Base-by-base conservation (phyloP, 2,797 vertebrate species). In the Tauraco hartlaubi region DNA sequence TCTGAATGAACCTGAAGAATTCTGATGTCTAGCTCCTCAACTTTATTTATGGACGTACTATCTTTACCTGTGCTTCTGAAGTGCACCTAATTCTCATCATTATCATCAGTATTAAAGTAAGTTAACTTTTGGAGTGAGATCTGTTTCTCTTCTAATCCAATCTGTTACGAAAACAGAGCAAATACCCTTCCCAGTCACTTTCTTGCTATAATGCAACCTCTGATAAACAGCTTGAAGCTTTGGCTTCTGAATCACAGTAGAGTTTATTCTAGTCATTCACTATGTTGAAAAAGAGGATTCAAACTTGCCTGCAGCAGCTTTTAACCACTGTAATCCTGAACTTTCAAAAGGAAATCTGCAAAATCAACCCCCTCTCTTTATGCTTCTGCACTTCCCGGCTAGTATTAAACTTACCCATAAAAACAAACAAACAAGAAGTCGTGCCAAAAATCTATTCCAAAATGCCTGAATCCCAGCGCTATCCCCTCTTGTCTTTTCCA, bases 171-270 rank as follows among this genome's bases (percentile, higher is more conserved):
- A 92, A 94, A 92, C 78, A 96, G 85, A 91, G 75, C 51, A 96
- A 94, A 92, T 92, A 78, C 21, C 25, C 75, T 92, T 92, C 64
- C 43, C 71, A 77, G 77, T 46, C 80, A 75, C 85, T 86, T 97
- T 84, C 63, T 90, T 88, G 48, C 71, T 92, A 48, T 82, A 96
- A 95, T 76, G 88, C 80, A 85, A 33, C 72, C 83, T 93, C 80
- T 91, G 96, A 96, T 96, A 96, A 97, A 95, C 93, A 95, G 93
- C 93, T 96, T 96, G 94, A 95, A 95, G 85, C 22, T 0, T 85
- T 96, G 88, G 91, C 83, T 92, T 90, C 85, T 91, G 74, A 85
- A 90, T 93, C 83, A 64, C 52, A 82, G 61, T 77, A 44, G 49
- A 92, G 66, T 95, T 96, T 92, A 95, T 95, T 94, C 56, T 82